Evolutionary conservation across 2,113 vertebrate species (phyloP), one percentile per base, ranked within the genome.

Genomic region (Lathamus discolor): DNA sequence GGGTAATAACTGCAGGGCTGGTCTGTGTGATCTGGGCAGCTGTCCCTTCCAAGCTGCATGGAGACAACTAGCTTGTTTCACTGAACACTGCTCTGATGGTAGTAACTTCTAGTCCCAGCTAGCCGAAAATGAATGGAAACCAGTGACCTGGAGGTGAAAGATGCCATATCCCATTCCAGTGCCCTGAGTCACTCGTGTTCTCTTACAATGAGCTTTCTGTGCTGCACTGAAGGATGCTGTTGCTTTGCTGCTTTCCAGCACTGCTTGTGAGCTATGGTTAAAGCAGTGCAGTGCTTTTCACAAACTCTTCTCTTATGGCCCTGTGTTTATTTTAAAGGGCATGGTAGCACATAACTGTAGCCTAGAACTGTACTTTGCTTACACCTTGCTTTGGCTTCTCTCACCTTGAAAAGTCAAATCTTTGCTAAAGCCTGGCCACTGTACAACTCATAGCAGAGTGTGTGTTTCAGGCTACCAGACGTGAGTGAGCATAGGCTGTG

Each of bases 101-200:
- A 87, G 66, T 74, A 87, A 67, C 86, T 85, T 39, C 64, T 82
- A 75, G 63, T 69, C 88, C 76, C 92, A 74, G 74, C 84, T 75
- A 90, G 72, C 70, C 75, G 85, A 63, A 95, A 95, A 87, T 78
- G 92, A 87, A 52, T 92, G 88, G 64, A 93, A 61, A 85, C 5
- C 7, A 8, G 64, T 61, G 51, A 95, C 95, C 91, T 49, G 87
- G 83, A 86, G 43, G 74, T 95, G 95, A 96, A 96, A 92, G 94
- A 92, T 86, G 93, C 89, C 28, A 0, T 24, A 16, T 68, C 39
- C 82, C 89, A 57, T 95, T 92, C 96, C 96, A 97, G 48, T 28
- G 84, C 78, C 82, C 76, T 89, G 92, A 96, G 75, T 95, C 91
- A 94, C 75, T 90, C 0, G 1, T 23, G 37, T 33, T 51, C 4